Percentiles rank a stretch among this genome's conserved stretches.
Evolutionary conservation across 2,113 vertebrate genomes (phyloP).

Genomic region (Sakesphorus luctuosus): DNA sequence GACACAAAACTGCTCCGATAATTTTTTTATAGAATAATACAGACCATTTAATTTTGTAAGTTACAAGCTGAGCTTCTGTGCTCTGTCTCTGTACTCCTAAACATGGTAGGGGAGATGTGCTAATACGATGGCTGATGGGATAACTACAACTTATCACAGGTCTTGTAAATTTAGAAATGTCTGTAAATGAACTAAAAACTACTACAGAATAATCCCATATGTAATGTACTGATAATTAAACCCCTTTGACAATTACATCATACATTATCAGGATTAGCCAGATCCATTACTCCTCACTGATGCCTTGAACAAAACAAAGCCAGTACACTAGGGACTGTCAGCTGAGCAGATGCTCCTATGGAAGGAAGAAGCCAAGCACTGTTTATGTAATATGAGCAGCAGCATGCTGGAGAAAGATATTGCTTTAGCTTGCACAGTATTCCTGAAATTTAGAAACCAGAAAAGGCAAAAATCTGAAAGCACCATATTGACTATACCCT

Average conservation of each 20-base stretch:
- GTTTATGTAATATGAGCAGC: slow-evolving; percentile 81
- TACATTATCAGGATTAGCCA: slow-evolving; percentile 85
- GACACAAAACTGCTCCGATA: not conserved
- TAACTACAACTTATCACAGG: not conserved
- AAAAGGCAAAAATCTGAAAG: slow-evolving; percentile 1
- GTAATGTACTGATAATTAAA: slow-evolving; percentile 87
- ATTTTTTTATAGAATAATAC: not conserved
- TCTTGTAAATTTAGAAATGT: slow-evolving; percentile 29
- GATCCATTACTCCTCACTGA: slow-evolving; percentile 87
- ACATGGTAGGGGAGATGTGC: not conserved
- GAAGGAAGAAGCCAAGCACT: slow-evolving; percentile 79
- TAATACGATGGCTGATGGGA: not conserved
- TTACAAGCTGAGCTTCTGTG: not conserved
- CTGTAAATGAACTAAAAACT: slow-evolving; percentile 37
- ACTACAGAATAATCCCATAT: slow-evolving; percentile 74
- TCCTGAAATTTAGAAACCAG: slow-evolving; percentile 16
- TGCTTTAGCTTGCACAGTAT: slow-evolving; percentile 17
- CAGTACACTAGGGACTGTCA: slow-evolving; percentile 77
- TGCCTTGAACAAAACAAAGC: slow-evolving; percentile 85
- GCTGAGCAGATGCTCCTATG: slow-evolving; percentile 77
- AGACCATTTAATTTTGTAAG: not conserved
- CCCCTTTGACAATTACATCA: slow-evolving; percentile 93
- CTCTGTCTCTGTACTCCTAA: not conserved
- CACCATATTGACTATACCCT: not conserved
- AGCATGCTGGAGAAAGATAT: slow-evolving; percentile 51